phyloP scores from a whole-genome alignment of 2,113 vertebrate genomes.

The Jacana jacana region DNA sequence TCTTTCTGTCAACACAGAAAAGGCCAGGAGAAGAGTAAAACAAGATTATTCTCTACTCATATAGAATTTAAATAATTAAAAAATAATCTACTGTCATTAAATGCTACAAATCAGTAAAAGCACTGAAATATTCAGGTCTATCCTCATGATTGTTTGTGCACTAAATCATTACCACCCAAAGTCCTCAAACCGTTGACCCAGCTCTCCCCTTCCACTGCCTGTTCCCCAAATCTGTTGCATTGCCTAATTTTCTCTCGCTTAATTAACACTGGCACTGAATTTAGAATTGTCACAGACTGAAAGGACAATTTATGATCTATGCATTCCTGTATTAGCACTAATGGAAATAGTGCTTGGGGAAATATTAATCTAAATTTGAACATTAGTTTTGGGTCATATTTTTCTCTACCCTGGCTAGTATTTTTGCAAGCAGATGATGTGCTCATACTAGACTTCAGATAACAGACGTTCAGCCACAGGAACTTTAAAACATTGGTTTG shows the following conservation, averaged over 20 bases:
- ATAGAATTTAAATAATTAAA: not conserved
- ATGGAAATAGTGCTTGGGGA: constrained; percentile 44
- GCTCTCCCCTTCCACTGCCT: not conserved
- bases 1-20: constrained; percentile 32
- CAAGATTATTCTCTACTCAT: not conserved
- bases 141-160: not conserved
- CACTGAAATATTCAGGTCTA: not conserved
- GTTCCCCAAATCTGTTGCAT: constrained; percentile 6
- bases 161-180: not conserved
- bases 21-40: not conserved
- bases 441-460: not conserved
- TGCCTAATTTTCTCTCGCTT: constrained; percentile 35
- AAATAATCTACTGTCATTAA: not conserved
- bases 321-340: constrained; percentile 45
- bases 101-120: not conserved
- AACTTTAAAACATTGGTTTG: not conserved
- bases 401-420: not conserved
- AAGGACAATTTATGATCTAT: constrained; percentile 44
- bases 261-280: constrained; percentile 54
- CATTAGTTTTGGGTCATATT: constrained; percentile 32
- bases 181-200: not conserved
- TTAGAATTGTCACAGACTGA: constrained; percentile 43
- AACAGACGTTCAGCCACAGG: not conserved
- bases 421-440: not conserved
- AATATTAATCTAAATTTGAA: constrained; percentile 59